Conservation (phyloP, 2,113 vertebrate genomes). For the Mesembrinibis cayennensis region DNA sequence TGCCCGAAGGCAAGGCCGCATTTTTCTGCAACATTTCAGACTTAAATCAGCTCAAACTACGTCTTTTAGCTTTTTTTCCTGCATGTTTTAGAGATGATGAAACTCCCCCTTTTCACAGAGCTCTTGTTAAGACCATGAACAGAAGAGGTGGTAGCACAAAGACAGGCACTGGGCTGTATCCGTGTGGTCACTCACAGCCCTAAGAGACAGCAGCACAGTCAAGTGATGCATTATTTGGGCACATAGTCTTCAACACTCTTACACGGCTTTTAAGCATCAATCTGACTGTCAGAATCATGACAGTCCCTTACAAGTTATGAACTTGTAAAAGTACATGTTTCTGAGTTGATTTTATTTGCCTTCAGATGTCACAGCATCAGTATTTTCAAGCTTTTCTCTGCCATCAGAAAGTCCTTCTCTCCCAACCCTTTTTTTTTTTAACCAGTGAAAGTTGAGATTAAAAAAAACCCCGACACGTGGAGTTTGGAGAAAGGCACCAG, state of each 20-base stretch:
- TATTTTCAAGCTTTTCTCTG: background rate
- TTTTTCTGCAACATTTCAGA: background rate
- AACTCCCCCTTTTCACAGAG: background rate
- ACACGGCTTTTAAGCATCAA: background rate
- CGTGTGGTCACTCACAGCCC: accelerated
- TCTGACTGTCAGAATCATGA: background rate
- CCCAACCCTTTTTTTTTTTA: background rate
- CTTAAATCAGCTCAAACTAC: background rate
- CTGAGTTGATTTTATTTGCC: background rate
- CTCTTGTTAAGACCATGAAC: background rate
- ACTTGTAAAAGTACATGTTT: background rate
- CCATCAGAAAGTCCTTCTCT: background rate
- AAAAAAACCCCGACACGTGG: background rate
- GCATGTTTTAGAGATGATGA: background rate
- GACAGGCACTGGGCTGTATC: background rate
- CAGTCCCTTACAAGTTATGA: background rate
- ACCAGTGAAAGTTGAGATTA: background rate
- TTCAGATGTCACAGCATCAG: background rate
- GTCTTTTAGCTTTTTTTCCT: background rate
- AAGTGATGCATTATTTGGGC: background rate
- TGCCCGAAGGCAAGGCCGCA: background rate
- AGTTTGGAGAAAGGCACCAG: background rate
- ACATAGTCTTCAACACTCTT: background rate
- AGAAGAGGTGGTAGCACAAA: background rate
- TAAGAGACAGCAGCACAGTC: background rate